Evolutionary conservation across 2,797 vertebrate species (phyloP), one percentile per base, ranked within the genome.

Genomic region (Heteromormyrus szaboi): DNA sequence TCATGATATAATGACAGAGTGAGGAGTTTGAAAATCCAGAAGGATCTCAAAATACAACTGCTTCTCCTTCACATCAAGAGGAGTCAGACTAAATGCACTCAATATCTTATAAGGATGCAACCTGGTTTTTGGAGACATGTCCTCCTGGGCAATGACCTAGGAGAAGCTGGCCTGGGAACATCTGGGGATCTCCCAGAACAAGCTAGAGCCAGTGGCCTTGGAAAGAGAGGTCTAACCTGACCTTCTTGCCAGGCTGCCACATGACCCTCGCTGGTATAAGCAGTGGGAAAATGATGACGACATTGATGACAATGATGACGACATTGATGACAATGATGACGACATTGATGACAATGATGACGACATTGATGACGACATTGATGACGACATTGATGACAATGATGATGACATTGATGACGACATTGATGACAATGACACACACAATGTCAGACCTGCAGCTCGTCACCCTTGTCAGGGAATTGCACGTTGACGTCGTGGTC

Each of bases 381-480:
- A n/a, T n/a, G n/a, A n/a, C n/a, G n/a, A n/a, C 22, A 65, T 11
- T 19, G 50, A 88, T 0, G 12, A 76, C 14, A 68, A 19, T n/a
- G 14, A 48, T n/a, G n/a, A n/a, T n/a, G n/a, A n/a, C n/a, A n/a
- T n/a, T 19, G 50, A 25, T 14, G 51, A 88, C 2, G 22, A 53
- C 22, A 65, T 11, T 19, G 50, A 88, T 0, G 12, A 76, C 14
- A 68, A 19, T n/a, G 14, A 48, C n/a, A 85, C 83, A 83, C 53
- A 83, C 41, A 14, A 53, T n/a, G 17, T 88, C 79, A 48, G 59
- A 96, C 96, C 96, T 97, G 96, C 92, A 94, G 95, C 89, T 96
- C 95, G n/a, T 95, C 96, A 88, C 93, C 93, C 93, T 96, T 97
- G 90, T 96, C 95, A 14, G 96, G 96, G 90, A 97, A 97, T 94